phyloP scores from a whole-genome alignment of 92 coral and sea anemone genomes.

The Metridium senile region DNA sequence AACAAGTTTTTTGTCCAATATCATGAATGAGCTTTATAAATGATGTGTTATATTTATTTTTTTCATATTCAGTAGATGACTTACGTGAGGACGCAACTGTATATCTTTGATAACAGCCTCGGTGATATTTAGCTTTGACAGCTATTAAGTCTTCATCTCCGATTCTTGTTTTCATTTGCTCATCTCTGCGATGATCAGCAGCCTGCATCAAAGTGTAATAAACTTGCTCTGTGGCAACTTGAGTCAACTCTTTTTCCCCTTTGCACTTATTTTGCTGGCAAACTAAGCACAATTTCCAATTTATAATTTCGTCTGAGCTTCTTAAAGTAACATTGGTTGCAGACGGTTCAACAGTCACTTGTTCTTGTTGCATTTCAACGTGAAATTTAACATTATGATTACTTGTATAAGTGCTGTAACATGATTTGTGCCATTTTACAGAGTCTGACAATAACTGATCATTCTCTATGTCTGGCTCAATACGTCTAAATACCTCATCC shows the following conservation, averaged over 20 bases:
- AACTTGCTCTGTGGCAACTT: slow-evolving; percentile 9
- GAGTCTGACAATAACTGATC: slow-evolving; percentile 1
- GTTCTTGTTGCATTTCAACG: neutral
- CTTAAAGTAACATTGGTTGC: neutral
- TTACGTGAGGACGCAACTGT: slow-evolving; percentile 6
- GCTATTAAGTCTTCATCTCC: slow-evolving; percentile 10
- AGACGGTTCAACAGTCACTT: neutral
- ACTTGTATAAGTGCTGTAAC: slow-evolving; percentile 21
- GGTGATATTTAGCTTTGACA: slow-evolving; percentile 12
- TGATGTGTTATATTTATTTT: neutral
- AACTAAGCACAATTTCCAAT: slow-evolving; percentile 20
- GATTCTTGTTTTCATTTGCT: slow-evolving; percentile 22
- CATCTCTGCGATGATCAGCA: slow-evolving; percentile 9
- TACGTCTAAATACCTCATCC: slow-evolving; percentile 12
- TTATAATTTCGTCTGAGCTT: neutral
- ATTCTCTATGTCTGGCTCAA: slow-evolving; percentile 24
- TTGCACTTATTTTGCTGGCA: slow-evolving; percentile 23
- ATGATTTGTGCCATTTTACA: slow-evolving; percentile 27
- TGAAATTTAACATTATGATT: slow-evolving; percentile 6
- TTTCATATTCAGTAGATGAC: slow-evolving; percentile 9
- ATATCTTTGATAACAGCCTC: slow-evolving; percentile 19
- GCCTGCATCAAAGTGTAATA: slow-evolving; percentile 15
- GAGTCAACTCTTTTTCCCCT: slow-evolving; percentile 7
- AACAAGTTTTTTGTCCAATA: slow-evolving; percentile 15
- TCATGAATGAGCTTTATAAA: neutral